These are phyloP conservation scores for Tinea semifulvella DNA, from an alignment of 2,888 invertebrate genomes.

Conservation along the genomic window DNA sequence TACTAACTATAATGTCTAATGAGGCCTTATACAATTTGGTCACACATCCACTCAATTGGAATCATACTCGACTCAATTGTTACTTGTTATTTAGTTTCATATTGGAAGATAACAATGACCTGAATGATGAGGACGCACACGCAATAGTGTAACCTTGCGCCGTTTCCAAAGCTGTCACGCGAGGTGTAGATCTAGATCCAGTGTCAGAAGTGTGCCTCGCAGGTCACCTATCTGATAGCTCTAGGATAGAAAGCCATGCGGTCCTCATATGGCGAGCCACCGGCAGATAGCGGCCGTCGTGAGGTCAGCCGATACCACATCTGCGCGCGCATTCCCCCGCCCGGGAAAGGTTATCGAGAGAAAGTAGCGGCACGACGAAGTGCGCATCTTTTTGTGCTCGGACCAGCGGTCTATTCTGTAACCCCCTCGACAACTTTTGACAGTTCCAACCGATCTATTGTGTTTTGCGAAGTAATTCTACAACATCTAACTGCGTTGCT, in stretches of 20 bases:
- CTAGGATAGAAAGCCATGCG: conserved; percentile 33
- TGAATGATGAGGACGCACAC: background rate
- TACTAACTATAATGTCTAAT: too few relatives aligned
- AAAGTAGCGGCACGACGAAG: conserved; percentile 39
- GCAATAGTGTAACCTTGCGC: conserved; percentile 12
- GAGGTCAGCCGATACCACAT: conserved; percentile 41
- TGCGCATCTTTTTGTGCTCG: conserved; percentile 35
- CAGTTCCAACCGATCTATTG: too few relatives aligned
- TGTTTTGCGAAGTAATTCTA: too few relatives aligned
- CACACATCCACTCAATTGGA: too few relatives aligned
- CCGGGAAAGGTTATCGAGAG: conserved; percentile 50
- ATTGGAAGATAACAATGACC: background rate
- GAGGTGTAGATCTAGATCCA: background rate
- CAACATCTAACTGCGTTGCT: too few relatives aligned
- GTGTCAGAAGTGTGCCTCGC: conserved; percentile 8
- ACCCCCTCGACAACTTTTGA: too few relatives aligned
- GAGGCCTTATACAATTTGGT: too few relatives aligned
- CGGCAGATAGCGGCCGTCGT: conserved; percentile 29
- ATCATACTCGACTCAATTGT: too few relatives aligned
- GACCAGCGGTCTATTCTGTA: conserved; percentile 24
- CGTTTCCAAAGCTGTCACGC: conserved; percentile 1
- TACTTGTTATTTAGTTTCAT: too few relatives aligned
- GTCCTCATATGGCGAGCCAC: conserved; percentile 27
- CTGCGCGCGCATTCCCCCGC: conserved; percentile 25
- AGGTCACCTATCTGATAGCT: conserved; percentile 22